Base-by-base conservation (phyloP, 2,113 vertebrate genomes). In the Psittacus erithacus region DNA sequence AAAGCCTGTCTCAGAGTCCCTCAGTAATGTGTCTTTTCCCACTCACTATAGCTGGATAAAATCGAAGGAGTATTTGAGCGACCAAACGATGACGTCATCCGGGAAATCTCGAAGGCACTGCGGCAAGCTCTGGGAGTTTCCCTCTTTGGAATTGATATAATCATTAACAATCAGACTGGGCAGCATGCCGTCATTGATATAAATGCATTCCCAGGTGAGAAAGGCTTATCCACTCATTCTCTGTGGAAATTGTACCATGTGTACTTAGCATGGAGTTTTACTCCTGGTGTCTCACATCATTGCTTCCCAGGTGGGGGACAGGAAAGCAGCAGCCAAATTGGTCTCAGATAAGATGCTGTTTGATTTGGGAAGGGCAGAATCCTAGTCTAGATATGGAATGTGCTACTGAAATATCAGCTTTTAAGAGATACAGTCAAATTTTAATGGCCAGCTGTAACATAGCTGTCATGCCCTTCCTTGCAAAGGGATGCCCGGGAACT, bases 101-200 rank as follows among this genome's bases (percentile, higher is more conserved):
- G 98, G 92, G 98, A 98, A 97, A 96, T 99, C 83, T 99, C 99
- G 27, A 98, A 98, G 96, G 98, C 98, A 0, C 96, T 99, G 92
- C 98, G 99, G 23, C 98, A 99, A 97, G 98, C 98, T 3, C 98
- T 99, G 87, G 99, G 98, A 17, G 98, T 99, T 96, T 99, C 99
- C 1, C 98, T 99, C 47, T 99, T 99, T 43, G 99, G 99, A 59
- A 99, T 99, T 14, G 99, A 99, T 62, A 98, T 99, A 90, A 99
- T 99, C 96, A 99, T 99, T 95, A 99, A 99, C 97, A 99, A 99
- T 97, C 99, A 99, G 97, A 99, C 99, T 0, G 99, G 99, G 52
- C 99, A 99, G 93, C 99, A 99, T 3, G 99, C 99, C 0, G 99
- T 99, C 95, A 99, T 99, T 17, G 99, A 99, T 96, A 98, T 99